Conservation (phyloP, 2,888 invertebrate genomes). For the Epistrophella euchroma region DNA sequence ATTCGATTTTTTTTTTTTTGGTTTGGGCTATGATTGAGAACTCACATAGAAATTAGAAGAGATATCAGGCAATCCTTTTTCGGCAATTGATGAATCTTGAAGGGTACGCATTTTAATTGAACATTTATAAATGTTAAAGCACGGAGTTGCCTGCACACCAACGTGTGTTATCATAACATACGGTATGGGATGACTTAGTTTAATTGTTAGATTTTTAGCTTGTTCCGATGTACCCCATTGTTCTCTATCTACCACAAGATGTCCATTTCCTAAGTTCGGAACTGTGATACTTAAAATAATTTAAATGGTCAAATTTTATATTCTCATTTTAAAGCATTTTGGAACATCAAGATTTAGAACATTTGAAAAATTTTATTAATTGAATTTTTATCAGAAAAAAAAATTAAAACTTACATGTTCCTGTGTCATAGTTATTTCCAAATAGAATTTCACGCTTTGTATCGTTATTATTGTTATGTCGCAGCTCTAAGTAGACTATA, state of each 20-base stretch:
- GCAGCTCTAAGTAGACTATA: constrained; percentile 80
- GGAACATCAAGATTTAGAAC: background rate
- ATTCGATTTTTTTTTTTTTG: background rate
- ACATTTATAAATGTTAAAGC: constrained; percentile 83
- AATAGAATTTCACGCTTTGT: constrained; percentile 79
- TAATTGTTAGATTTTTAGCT: constrained; percentile 76
- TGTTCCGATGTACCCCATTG: constrained; percentile 83
- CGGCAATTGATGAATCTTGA: constrained; percentile 84
- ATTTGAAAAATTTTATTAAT: background rate
- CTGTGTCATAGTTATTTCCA: constrained; percentile 82
- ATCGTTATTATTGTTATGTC: constrained; percentile 68
- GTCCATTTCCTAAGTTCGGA: constrained; percentile 84
- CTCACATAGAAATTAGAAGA: constrained; percentile 83
- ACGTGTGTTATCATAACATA: constrained; percentile 85
- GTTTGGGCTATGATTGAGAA: background rate
- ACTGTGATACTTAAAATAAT: constrained; percentile 80
- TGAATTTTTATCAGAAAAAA: too few species aligned
- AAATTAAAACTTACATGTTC: constrained; percentile 81
- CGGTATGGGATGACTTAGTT: constrained; percentile 82
- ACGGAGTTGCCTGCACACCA: constrained; percentile 83
- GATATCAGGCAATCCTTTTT: constrained; percentile 84
- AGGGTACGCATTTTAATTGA: constrained; percentile 84
- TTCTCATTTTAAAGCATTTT: background rate
- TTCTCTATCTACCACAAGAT: constrained; percentile 81
- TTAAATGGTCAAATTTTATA: constrained; percentile 25